These are phyloP conservation scores for Sphinx pinastri DNA, from an alignment of 2,888 invertebrate species.

Conservation along the genomic window DNA sequence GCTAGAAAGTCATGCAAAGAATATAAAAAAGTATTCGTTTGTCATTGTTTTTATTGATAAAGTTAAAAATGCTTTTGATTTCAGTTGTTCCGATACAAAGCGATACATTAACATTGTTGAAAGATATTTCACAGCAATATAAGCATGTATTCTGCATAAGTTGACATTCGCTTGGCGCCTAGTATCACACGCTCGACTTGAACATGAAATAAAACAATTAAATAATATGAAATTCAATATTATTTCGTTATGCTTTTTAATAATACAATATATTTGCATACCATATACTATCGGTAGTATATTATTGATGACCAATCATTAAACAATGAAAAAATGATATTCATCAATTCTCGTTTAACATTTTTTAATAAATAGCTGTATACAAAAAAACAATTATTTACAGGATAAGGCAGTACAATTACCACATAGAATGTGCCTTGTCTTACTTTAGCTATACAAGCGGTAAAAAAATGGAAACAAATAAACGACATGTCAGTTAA, in stretches of 20 bases:
- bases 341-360: slow-evolving; percentile 81
- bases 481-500: slow-evolving; percentile 54
- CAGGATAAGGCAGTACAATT: slow-evolving; percentile 82
- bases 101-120: slow-evolving; percentile 15
- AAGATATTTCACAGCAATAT: slow-evolving; percentile 16
- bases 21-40: slow-evolving; percentile 15
- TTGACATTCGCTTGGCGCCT: slow-evolving; percentile 3
- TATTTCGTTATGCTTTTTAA: slow-evolving; percentile 84
- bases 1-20: not conserved
- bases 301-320: slow-evolving; percentile 82
- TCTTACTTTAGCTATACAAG: slow-evolving; percentile 82
- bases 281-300: slow-evolving; percentile 82
- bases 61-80: slow-evolving; percentile 22
- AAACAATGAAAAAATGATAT: slow-evolving; percentile 81
- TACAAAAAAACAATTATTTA: slow-evolving; percentile 83
- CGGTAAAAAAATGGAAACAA: slow-evolving; percentile 77
- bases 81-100: slow-evolving; percentile 16
- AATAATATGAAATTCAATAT: slow-evolving; percentile 83
- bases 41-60: slow-evolving; percentile 22
- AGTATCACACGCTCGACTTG: slow-evolving; percentile 37
- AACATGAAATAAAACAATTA: slow-evolving; percentile 64
- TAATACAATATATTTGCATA: slow-evolving; percentile 84
- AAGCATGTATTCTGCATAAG: slow-evolving; percentile 5
- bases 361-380: slow-evolving; percentile 85
- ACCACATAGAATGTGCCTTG: slow-evolving; percentile 80